A percentile compares a stretch with the other conserved stretches of the same genome.
Conservation (phyloP, 2,113 vertebrate genomes). For the Hippoglossus stenolepis region DNA sequence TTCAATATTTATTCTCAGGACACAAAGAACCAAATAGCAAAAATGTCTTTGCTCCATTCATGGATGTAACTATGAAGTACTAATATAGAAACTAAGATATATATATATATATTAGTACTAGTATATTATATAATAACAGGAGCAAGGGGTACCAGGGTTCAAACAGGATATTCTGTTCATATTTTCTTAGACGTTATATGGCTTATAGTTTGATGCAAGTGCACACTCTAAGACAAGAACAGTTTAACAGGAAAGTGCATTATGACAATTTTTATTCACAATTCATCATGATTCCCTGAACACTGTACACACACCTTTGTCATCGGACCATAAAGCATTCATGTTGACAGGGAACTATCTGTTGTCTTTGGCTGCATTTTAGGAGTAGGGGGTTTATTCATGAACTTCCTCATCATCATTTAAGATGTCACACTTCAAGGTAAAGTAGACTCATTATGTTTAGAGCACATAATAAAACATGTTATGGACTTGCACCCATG, state of each 20-base stretch:
- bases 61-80: no score
- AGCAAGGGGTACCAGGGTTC: no score
- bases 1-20: not conserved
- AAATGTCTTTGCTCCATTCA: not conserved
- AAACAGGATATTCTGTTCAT: no score
- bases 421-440: slow-evolving; percentile 39
- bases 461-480: slow-evolving; percentile 26
- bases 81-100: no score
- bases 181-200: not conserved
- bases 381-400: slow-evolving; percentile 6
- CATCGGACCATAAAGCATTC: slow-evolving; percentile 13
- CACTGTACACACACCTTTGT: not conserved
- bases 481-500: not conserved
- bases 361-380: not conserved
- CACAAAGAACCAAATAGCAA: not conserved
- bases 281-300: slow-evolving; percentile 11
- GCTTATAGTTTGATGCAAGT: not conserved
- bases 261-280: not conserved
- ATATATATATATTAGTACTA: no score
- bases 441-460: slow-evolving; percentile 19
- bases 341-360: slow-evolving; percentile 18
- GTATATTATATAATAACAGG: no score
- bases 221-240: not conserved
- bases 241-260: not conserved
- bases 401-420: slow-evolving; percentile 33